Percentiles rank a stretch among this genome's conserved stretches.
Conservation (phyloP, 2,797 vertebrate species). For the Ctenosaura bakeri region DNA sequence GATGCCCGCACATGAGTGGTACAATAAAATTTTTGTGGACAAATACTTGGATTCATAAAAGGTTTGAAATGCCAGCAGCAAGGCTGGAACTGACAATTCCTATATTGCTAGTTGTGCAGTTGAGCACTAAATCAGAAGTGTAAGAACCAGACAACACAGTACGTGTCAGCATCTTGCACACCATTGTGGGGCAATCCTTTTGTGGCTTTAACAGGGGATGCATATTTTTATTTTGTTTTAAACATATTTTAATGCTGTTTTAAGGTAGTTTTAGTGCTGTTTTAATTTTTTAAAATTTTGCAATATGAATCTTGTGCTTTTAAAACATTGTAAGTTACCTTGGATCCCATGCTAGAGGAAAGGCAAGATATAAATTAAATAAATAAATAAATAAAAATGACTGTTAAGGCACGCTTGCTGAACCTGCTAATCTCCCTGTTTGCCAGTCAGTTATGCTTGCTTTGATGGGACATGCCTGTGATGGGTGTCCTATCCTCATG, state of each 20-base stretch:
- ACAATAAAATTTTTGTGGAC: neutral
- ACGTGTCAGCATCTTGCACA: neutral
- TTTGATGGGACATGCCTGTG: neutral
- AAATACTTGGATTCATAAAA: constrained; percentile 1
- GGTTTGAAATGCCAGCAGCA: neutral
- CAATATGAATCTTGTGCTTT: no score
- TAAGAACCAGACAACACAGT: neutral
- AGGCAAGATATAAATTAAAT: no score
- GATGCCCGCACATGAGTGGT: neutral
- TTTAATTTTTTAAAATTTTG: no score
- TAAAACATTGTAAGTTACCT: no score
- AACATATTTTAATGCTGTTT: no score
- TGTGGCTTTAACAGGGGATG: neutral
- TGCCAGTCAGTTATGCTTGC: neutral
- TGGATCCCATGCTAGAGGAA: no score
- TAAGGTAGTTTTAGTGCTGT: no score
- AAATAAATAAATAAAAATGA: neutral
- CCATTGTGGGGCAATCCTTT: neutral
- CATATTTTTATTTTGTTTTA: no score
- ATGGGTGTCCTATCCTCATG: no score
- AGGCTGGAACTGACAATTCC: neutral
- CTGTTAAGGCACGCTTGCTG: neutral
- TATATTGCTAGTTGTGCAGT: neutral
- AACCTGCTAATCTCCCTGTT: neutral
- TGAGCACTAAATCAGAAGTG: neutral